Evolutionary conservation across 1,140 invertebrate species (phyloP), one percentile per base, ranked within the genome.

Genomic region (Metopolophium dirhodum): DNA sequence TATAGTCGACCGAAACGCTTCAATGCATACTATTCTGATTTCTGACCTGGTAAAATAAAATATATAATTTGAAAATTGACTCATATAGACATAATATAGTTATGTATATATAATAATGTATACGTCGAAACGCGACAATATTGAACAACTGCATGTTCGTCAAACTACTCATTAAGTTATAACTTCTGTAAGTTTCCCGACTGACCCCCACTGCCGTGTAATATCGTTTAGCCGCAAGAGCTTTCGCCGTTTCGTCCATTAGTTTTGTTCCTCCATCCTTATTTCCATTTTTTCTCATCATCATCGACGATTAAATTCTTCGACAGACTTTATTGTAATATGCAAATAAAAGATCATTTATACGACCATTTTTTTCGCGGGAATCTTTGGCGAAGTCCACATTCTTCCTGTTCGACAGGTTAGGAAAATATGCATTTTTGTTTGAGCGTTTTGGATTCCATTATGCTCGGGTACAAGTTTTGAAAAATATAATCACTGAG

Each of bases 291-390:
- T 90, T 89, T 41, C 47, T 14, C 22, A 83, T 92, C 45, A 37
- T 83, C 51, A 23, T 51, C n/a, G 90, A 30, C 90, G 90, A 92
- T 83, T 92, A 83, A 92, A 92, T 92, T 92, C 90, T 92, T 92
- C 47, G 47, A 83, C 89, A 90, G 88, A 61, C 68, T 93, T 83
- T 83, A 86, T 93, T 86, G 85, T 54, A 93, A 93, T 93, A 93
- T 86, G 82, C 82, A 41, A 83, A 92, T 92, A 83, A 92, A 54
- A 83, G 47, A 92, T 92, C 22, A 30, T 92, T 92, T 92, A 61
- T 83, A 41, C 45, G 30, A 41, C 20, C 77, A 30, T 82, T 77
- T 91, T 68, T 92, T 92, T 91, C n/a, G 30, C 82, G 2, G 68
- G 6, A 1, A 23, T 37, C n/a, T 49, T 23, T 30, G 8, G 2